These are phyloP conservation scores for Austrolebias charrua DNA, from an alignment of 2,797 vertebrate species.

Conservation along the genomic window DNA sequence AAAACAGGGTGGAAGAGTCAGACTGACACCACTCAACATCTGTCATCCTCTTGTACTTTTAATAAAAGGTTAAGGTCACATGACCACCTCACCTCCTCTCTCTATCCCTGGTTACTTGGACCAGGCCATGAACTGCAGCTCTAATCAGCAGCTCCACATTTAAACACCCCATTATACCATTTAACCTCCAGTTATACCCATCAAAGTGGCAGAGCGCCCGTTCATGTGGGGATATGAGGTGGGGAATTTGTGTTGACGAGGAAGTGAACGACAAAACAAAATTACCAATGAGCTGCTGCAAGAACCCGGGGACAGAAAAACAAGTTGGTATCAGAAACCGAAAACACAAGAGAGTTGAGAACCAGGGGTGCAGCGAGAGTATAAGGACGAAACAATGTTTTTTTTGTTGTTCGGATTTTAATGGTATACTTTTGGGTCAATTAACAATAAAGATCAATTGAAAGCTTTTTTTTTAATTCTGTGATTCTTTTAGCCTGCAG, in stretches of 20 bases:
- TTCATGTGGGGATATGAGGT: conserved; percentile 52
- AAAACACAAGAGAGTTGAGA: conserved; percentile 53
- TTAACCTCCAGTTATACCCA: conserved; percentile 66
- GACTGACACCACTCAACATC: conserved; percentile 29
- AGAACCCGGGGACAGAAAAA: conserved; percentile 52
- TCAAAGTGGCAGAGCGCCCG: conserved; percentile 60
- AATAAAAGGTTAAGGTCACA: conserved; percentile 60
- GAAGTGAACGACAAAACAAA: conserved; percentile 71
- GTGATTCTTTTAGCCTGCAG: conserved; percentile 67
- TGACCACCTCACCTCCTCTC: conserved; percentile 25
- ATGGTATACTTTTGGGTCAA: conserved; percentile 75
- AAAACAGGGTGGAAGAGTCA: conserved; percentile 20
- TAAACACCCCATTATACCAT: conserved; percentile 68
- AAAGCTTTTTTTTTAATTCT: conserved; percentile 71
- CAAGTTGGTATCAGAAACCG: conserved; percentile 59
- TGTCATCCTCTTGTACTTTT: conserved; percentile 28
- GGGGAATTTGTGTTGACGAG: conserved; percentile 52
- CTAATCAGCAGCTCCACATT: conserved; percentile 65
- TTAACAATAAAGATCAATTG: conserved; percentile 81
- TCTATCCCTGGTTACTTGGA: conserved; percentile 61
- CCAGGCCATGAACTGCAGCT: conserved; percentile 53
- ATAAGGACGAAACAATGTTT: conserved; percentile 63
- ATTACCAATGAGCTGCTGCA: conserved; percentile 55
- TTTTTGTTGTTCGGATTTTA: conserved; percentile 74
- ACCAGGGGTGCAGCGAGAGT: conserved; percentile 24